phyloP scores from a whole-genome alignment of 2,113 vertebrate species.

The Pollimyrus isidori region DNA sequence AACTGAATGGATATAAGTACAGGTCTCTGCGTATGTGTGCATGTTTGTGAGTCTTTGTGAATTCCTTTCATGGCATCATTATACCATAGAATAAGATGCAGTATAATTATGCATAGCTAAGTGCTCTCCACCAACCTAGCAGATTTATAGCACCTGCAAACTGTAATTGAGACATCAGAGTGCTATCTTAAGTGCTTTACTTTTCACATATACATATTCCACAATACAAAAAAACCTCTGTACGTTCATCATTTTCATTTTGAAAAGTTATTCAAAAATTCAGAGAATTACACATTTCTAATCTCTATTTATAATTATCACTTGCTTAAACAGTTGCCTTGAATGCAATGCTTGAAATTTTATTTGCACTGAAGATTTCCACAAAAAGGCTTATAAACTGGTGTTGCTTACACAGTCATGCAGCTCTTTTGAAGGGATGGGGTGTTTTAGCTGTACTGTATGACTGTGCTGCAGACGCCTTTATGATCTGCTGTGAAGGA shows the following conservation, averaged over 20 bases:
- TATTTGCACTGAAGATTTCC: not conserved
- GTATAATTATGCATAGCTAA: not conserved
- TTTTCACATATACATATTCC: not conserved
- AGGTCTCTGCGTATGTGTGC: not conserved
- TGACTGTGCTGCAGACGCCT: not conserved
- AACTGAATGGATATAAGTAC: too few species aligned
- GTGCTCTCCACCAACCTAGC: not conserved
- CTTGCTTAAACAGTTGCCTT: not conserved
- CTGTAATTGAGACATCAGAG: not conserved
- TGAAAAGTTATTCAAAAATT: not conserved
- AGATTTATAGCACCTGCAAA: not conserved
- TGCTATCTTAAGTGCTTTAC: not conserved
- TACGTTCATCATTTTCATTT: not conserved
- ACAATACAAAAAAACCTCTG: not conserved
- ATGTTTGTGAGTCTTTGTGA: not conserved
- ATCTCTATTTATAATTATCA: not conserved
- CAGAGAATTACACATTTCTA: not conserved
- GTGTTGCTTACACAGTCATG: not conserved
- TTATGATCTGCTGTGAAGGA: not conserved
- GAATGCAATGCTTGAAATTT: not conserved
- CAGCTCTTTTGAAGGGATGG: not conserved
- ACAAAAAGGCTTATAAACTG: not conserved
- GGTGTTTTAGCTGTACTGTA: not conserved
- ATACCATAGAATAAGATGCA: not conserved
- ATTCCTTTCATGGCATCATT: not conserved